These are phyloP conservation scores for Dorcus parallelipipedus DNA, from an alignment of 2,888 invertebrate genomes.

Conservation along the genomic window DNA sequence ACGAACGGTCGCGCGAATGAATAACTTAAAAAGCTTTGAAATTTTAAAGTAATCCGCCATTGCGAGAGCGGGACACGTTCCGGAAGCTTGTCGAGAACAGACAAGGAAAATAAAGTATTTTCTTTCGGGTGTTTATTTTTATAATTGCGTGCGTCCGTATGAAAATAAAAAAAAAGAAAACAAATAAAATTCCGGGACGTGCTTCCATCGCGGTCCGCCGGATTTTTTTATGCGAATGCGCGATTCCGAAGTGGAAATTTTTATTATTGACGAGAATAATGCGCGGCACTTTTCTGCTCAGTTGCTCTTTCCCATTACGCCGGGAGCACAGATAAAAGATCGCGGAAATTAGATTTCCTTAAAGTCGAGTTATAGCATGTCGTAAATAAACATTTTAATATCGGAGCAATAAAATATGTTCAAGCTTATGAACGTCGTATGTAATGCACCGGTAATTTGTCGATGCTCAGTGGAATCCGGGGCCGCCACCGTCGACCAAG, in stretches of 20 bases:
- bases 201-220: slow-evolving; percentile 12
- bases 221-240: slow-evolving; percentile 18
- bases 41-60: slow-evolving; percentile 13
- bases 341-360: slow-evolving; percentile 15
- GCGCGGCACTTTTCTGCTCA: slow-evolving; percentile 13
- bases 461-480: slow-evolving; percentile 18
- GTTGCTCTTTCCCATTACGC: slow-evolving; percentile 9
- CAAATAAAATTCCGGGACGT: slow-evolving; percentile 14
- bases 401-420: slow-evolving; percentile 13
- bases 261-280: slow-evolving; percentile 21
- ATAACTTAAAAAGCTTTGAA: slow-evolving; percentile 13
- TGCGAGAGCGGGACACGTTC: slow-evolving; percentile 10
- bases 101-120: too few relatives aligned
- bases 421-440: slow-evolving; percentile 12
- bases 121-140: too few relatives aligned
- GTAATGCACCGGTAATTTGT: slow-evolving; percentile 17
- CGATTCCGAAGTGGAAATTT: slow-evolving; percentile 18
- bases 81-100: background rate
- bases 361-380: slow-evolving; percentile 11
- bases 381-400: slow-evolving; percentile 24
- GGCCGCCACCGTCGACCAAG: background rate
- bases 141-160: slow-evolving; percentile 4
- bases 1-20: slow-evolving; percentile 7
- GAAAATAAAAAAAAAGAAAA: slow-evolving; percentile 12
- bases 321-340: slow-evolving; percentile 5